phyloP scores from a whole-genome alignment of 2,113 vertebrate species.

The Ia io region DNA sequence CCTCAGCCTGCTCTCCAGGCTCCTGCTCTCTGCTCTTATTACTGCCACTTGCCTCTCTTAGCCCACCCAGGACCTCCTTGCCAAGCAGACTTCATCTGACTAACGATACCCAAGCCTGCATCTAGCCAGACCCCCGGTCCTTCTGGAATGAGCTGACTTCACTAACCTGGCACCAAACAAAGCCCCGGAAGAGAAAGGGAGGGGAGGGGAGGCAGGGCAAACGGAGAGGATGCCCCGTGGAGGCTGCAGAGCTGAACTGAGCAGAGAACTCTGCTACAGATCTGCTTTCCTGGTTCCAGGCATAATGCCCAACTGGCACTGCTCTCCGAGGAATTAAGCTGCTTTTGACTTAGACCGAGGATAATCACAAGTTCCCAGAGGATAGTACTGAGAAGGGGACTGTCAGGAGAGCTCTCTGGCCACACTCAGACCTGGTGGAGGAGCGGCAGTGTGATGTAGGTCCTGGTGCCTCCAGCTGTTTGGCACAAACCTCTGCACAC shows the following conservation, averaged over 20 bases:
- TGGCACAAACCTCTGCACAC: background rate
- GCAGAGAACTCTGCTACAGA: conserved; percentile 33
- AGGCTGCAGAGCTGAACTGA: background rate
- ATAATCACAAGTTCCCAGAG: conserved; percentile 78
- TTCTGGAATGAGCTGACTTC: background rate
- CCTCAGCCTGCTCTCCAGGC: background rate
- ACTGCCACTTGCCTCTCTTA: background rate
- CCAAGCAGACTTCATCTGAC: conserved; percentile 13
- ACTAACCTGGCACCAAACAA: background rate
- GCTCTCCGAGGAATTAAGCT: conserved; percentile 80
- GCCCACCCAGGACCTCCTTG: background rate
- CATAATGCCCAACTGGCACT: conserved; percentile 73
- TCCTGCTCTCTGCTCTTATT: background rate
- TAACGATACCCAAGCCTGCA: background rate
- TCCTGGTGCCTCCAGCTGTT: background rate
- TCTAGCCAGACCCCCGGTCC: background rate
- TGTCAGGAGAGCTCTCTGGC: conserved; percentile 50
- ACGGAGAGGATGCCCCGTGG: background rate
- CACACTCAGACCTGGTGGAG: background rate
- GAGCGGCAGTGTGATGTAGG: background rate
- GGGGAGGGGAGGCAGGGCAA: background rate
- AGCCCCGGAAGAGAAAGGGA: background rate
- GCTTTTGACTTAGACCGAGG: conserved; percentile 73
- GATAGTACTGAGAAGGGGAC: conserved; percentile 62
- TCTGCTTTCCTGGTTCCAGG: conserved; percentile 49